phyloP scores from a whole-genome alignment of 2,888 invertebrate genomes.

The Nomada ferruginata region DNA sequence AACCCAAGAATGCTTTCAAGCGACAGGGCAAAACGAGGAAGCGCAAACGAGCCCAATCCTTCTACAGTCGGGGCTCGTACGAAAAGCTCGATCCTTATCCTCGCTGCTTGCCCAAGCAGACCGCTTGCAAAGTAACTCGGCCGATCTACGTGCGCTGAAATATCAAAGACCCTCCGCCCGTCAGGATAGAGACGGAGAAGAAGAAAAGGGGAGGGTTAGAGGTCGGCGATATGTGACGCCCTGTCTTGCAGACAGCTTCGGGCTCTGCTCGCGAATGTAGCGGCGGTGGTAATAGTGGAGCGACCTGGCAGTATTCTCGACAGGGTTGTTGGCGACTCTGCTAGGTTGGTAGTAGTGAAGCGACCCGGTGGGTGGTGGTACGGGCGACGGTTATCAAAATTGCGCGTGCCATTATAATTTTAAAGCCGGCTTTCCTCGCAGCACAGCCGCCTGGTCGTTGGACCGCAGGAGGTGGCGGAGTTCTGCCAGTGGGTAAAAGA shows the following conservation, averaged over 20 bases:
- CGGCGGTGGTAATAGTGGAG: constrained; percentile 22
- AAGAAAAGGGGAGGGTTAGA: constrained; percentile 14
- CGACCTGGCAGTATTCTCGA: constrained; percentile 31
- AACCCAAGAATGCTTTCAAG: background rate
- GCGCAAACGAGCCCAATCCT: background rate
- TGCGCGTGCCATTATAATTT: constrained; percentile 84
- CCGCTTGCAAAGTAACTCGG: constrained; percentile 16
- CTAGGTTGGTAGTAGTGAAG: constrained; percentile 32
- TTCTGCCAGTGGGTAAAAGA: constrained; percentile 62
- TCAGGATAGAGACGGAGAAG: constrained; percentile 51
- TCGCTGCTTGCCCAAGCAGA: background rate
- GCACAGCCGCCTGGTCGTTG: constrained; percentile 69
- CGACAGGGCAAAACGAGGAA: background rate
- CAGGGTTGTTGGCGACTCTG: constrained; percentile 36
- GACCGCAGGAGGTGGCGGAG: constrained; percentile 66
- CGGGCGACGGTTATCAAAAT: constrained; percentile 83
- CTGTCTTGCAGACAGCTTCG: constrained; percentile 30
- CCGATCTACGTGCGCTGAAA: constrained; percentile 57
- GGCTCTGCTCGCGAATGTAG: constrained; percentile 23
- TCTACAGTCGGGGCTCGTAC: background rate
- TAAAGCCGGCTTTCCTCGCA: constrained; percentile 83
- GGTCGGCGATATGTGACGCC: constrained; percentile 3
- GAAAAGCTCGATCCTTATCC: constrained; percentile 39
- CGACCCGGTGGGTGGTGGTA: constrained; percentile 60
- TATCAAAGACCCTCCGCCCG: constrained; percentile 52